phyloP scores from a whole-genome alignment of 2,113 vertebrate genomes.

The Pollachius pollachius region DNA sequence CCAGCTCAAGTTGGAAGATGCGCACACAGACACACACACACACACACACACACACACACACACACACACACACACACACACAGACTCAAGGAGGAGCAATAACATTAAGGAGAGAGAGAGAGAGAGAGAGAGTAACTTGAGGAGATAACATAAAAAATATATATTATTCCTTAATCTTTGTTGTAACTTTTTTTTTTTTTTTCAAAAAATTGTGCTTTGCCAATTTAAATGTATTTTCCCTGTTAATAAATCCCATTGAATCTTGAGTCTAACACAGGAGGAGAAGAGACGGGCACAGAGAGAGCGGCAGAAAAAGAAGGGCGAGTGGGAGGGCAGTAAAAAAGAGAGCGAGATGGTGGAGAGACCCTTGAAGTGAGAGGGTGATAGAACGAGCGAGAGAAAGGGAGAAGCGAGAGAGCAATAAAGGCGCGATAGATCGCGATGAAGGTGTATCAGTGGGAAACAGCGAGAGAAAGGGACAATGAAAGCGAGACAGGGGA shows the following conservation, averaged over 20 bases:
- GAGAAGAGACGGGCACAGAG: neutral
- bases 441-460: too few relatives aligned
- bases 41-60: too few relatives aligned
- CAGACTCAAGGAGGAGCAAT: neutral
- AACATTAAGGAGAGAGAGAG: neutral
- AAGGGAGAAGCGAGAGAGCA: neutral
- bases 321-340: neutral
- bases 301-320: neutral
- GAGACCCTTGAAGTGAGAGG: neutral
- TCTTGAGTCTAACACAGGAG: too few relatives aligned
- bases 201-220: too few relatives aligned
- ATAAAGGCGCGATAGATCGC: neutral
- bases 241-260: too few relatives aligned
- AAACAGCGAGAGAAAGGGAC: neutral
- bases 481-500: slow-evolving; percentile 44
- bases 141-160: too few relatives aligned
- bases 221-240: too few relatives aligned
- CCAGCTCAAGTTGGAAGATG: too few relatives aligned
- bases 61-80: neutral
- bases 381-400: slow-evolving; percentile 6
- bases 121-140: neutral
- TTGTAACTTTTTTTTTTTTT: too few relatives aligned
- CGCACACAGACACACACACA: too few relatives aligned
- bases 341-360: neutral
- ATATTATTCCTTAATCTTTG: too few relatives aligned